Evolutionary conservation across 2,113 vertebrate species (phyloP).

Genomic region (Probosciger aterrimus): DNA sequence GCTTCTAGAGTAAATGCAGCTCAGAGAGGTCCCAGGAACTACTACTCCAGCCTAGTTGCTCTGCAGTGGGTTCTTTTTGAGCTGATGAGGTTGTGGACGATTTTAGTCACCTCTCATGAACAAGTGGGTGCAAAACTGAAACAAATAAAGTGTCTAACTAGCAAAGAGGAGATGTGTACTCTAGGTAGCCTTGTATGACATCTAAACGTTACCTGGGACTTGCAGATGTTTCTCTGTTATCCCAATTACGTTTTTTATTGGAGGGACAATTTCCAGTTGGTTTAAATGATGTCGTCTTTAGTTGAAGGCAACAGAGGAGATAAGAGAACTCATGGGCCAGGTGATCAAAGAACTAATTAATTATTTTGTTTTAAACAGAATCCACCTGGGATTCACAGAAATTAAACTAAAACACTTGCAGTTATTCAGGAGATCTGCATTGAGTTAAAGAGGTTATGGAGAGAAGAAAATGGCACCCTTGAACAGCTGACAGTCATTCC

Average conservation of each 20-base stretch:
- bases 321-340: background rate
- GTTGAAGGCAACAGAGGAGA: background rate
- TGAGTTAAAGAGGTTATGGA: background rate
- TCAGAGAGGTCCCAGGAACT: background rate
- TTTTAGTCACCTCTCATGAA: background rate
- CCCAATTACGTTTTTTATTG: background rate
- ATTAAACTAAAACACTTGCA: background rate
- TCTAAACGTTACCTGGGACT: background rate
- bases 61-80: background rate
- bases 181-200: background rate
- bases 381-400: constrained; percentile 6
- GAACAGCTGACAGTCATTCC: background rate
- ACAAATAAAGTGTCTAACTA: background rate
- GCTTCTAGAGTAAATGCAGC: background rate
- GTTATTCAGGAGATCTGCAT: background rate
- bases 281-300: background rate
- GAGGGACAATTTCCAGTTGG: background rate
- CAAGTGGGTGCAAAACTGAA: background rate
- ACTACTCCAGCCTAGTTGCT: background rate
- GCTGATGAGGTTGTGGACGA: background rate
- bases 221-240: background rate
- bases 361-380: constrained; percentile 16
- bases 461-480: background rate
- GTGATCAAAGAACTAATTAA: background rate
- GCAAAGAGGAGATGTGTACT: background rate